Conservation (phyloP, 2,888 invertebrate genomes). For the Stenichneumon culpator region DNA sequence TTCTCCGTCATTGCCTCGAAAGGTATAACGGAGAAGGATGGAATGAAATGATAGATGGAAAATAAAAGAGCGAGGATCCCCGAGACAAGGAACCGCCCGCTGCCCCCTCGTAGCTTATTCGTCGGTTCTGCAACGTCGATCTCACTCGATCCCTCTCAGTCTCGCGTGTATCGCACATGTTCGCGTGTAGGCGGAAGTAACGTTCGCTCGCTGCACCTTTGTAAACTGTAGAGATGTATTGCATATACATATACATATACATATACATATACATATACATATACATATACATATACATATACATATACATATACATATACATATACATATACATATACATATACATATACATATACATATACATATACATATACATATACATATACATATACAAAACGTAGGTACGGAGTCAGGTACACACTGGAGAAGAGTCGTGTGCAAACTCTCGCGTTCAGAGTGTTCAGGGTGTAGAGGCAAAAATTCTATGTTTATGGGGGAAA, state of each 20-base stretch:
- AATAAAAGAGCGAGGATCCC: constrained; percentile 52
- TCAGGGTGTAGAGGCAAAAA: constrained; percentile 49
- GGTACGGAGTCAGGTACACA: not conserved
- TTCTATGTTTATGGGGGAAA: constrained; percentile 63
- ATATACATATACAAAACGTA: not conserved
- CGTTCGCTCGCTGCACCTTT: constrained; percentile 34
- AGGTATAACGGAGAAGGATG: constrained; percentile 19
- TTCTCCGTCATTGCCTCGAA: constrained; percentile 52
- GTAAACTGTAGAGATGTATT: constrained; percentile 22
- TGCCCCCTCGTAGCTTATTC: constrained; percentile 41
- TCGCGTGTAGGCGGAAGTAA: constrained; percentile 66
- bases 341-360: too few relatives aligned
- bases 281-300: too few relatives aligned
- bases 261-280: not conserved
- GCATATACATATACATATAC: constrained; percentile 5
- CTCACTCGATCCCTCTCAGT: constrained; percentile 20
- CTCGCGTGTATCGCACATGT: constrained; percentile 50
- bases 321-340: too few relatives aligned
- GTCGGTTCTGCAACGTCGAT: constrained; percentile 49
- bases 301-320: too few relatives aligned
- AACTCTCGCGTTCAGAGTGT: not conserved
- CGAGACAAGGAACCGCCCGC: constrained; percentile 51
- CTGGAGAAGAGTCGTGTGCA: not conserved
- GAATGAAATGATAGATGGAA: constrained; percentile 13
- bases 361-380: too few relatives aligned